Conservation (phyloP, 2,888 invertebrate species). For the Dryococelus australis region DNA sequence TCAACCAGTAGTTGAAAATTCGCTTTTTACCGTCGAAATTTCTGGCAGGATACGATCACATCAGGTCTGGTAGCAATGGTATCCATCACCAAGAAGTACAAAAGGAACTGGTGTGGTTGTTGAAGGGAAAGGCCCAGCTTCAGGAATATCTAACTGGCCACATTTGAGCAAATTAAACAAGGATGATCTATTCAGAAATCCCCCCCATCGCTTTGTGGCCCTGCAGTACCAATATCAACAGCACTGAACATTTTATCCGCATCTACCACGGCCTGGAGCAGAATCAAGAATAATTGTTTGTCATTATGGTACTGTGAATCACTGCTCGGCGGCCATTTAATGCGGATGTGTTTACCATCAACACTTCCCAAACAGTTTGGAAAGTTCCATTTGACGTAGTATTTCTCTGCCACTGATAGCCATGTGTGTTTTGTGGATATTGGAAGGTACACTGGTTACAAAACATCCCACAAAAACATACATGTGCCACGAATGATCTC, state of each 20-base stretch:
- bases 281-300: neutral
- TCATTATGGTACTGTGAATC: neutral
- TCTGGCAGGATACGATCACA: neutral
- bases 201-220: neutral
- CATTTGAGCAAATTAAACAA: neutral
- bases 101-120: neutral
- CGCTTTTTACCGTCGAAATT: neutral
- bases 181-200: neutral
- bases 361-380: neutral
- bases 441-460: neutral
- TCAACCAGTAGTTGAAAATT: conserved; percentile 10
- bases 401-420: conserved; percentile 5
- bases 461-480: neutral
- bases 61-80: neutral
- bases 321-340: neutral
- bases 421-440: neutral
- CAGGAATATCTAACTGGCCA: neutral
- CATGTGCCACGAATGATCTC: neutral
- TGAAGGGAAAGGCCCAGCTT: neutral
- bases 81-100: neutral
- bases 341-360: neutral
- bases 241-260: neutral
- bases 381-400: neutral
- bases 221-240: conserved; percentile 13
- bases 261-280: conserved; percentile 16